phyloP scores from a whole-genome alignment of 2,888 invertebrate species.

The Vanessa cardui region DNA sequence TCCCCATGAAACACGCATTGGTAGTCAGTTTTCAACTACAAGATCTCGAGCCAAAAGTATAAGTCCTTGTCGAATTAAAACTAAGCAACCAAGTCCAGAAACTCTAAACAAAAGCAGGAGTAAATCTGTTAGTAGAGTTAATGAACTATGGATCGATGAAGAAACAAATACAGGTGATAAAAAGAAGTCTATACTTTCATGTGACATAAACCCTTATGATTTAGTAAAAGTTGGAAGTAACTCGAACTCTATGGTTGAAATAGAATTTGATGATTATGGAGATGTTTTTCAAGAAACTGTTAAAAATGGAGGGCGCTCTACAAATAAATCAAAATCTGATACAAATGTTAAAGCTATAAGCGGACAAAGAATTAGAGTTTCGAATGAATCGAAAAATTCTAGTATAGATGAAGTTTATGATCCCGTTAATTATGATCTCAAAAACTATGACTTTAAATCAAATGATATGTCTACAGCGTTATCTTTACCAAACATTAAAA shows the following conservation, averaged over 20 bases:
- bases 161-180: slow-evolving; percentile 58
- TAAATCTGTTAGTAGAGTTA: slow-evolving; percentile 76
- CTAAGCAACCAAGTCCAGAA: slow-evolving; percentile 77
- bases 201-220: slow-evolving; percentile 93
- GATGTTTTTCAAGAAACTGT: slow-evolving; percentile 69
- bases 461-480: slow-evolving; percentile 61
- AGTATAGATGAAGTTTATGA: slow-evolving; percentile 76
- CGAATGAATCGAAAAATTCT: slow-evolving; percentile 78
- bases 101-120: slow-evolving; percentile 69
- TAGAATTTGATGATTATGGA: slow-evolving; percentile 77
- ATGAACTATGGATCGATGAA: slow-evolving; percentile 76
- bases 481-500: slow-evolving; percentile 75
- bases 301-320: slow-evolving; percentile 59
- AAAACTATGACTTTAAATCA: slow-evolving; percentile 66
- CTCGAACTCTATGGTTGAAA: slow-evolving; percentile 75
- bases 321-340: slow-evolving; percentile 70
- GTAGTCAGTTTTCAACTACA: slow-evolving; percentile 77
- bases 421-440: slow-evolving; percentile 77
- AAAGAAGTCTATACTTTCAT: slow-evolving; percentile 90
- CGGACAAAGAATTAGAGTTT: slow-evolving; percentile 86
- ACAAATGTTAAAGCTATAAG: slow-evolving; percentile 85
- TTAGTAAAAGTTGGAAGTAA: slow-evolving; percentile 84
- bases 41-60: slow-evolving; percentile 81
- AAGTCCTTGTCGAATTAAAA: slow-evolving; percentile 82
- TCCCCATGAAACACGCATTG: slow-evolving; percentile 82